These are phyloP conservation scores for Nothobranchius kuhntae DNA, from an alignment of 2,113 vertebrate genomes.

Conservation along the genomic window DNA sequence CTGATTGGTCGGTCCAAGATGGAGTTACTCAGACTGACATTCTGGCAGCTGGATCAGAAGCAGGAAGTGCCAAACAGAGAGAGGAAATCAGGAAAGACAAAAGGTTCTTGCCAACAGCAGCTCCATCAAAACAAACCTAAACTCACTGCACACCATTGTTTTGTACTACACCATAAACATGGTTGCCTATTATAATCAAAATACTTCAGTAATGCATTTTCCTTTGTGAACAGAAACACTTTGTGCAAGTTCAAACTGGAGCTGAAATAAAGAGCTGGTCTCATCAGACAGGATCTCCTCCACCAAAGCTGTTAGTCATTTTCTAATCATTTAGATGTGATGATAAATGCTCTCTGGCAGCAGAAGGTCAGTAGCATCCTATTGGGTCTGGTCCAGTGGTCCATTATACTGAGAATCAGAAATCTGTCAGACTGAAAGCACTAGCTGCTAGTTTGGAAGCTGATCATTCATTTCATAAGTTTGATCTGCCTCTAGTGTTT, in stretches of 20 bases:
- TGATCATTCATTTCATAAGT: conserved; percentile 29
- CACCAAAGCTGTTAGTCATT: conserved; percentile 26
- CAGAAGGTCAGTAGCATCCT: conserved; percentile 21
- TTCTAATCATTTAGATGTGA: conserved; percentile 37
- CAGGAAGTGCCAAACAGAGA: conserved; percentile 27
- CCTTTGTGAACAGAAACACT: conserved; percentile 6
- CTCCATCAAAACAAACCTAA: conserved; percentile 26
- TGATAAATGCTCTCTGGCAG: conserved; percentile 52
- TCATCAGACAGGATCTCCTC: conserved; percentile 22
- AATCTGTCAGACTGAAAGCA: conserved; percentile 51
- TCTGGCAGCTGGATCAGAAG: conserved; percentile 26
- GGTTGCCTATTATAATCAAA: neutral
- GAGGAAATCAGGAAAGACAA: conserved; percentile 31
- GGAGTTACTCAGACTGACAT: neutral
- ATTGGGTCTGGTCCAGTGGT: conserved; percentile 51
- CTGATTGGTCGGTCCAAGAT: conserved; percentile 21
- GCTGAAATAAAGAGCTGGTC: conserved; percentile 10
- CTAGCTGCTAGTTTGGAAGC: conserved; percentile 26
- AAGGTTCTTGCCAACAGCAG: conserved; percentile 12
- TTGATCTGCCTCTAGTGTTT: conserved; percentile 4
- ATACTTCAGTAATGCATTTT: neutral
- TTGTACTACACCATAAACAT: neutral
- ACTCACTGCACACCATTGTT: neutral
- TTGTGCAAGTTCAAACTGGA: neutral
- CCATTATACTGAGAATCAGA: conserved; percentile 41